A percentile compares a stretch with the other conserved stretches of the same genome.
Evolutionary conservation across 2,797 vertebrate genomes (phyloP).

Genomic region (Morelia viridis): DNA sequence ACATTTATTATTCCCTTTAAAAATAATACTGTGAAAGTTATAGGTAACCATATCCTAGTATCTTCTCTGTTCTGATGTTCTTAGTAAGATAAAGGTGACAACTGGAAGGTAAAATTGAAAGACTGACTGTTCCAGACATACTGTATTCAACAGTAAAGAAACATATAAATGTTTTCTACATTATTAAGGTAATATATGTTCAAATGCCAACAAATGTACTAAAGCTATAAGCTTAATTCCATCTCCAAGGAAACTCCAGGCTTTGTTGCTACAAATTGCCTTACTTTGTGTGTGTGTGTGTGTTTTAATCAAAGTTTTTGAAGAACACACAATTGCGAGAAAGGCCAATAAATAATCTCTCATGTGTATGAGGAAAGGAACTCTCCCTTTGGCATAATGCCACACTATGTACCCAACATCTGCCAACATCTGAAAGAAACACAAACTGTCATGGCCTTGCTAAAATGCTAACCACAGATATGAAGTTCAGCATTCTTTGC

Average conservation of each 20-base stretch:
- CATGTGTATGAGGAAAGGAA: conserved; percentile 15
- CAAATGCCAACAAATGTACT: background rate
- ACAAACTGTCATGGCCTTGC: background rate
- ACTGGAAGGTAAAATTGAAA: background rate
- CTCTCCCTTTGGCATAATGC: conserved; percentile 13
- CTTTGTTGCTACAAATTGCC: background rate
- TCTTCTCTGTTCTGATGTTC: background rate
- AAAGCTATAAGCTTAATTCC: background rate
- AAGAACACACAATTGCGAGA: conserved; percentile 5
- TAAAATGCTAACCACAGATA: conserved; percentile 30
- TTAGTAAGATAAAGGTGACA: background rate
- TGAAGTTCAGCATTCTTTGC: background rate
- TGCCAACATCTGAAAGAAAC: background rate
- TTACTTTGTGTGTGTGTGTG: background rate
- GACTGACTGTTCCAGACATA: background rate
- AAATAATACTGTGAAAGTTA: background rate
- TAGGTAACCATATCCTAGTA: background rate
- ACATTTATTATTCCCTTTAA: background rate
- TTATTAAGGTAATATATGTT: background rate
- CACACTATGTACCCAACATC: background rate
- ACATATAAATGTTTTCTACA: background rate
- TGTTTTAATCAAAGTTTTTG: background rate
- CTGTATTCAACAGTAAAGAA: background rate
- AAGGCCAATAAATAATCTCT: conserved; percentile 13
- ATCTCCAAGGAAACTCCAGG: background rate